phyloP scores from a whole-genome alignment of 2,888 invertebrate species.

The Aleiodes alternator region DNA sequence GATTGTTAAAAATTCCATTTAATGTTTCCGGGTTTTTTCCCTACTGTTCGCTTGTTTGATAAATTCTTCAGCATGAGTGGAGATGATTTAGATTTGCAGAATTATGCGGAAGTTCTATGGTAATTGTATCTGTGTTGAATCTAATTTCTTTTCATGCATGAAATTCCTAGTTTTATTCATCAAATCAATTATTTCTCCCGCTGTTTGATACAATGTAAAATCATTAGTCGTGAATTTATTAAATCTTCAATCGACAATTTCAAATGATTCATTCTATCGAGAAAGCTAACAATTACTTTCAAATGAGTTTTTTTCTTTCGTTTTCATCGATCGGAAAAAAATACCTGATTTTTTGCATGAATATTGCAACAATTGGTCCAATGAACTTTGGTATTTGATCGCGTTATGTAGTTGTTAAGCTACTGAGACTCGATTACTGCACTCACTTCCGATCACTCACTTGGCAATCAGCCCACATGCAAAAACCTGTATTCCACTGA shows the following conservation, averaged over 20 bases:
- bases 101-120: not conserved
- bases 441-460: slow-evolving; percentile 21
- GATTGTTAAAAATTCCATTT: too few relatives aligned
- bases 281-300: slow-evolving; percentile 26
- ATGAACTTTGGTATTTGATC: slow-evolving; percentile 16
- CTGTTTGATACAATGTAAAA: not conserved
- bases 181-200: not conserved
- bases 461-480: slow-evolving; percentile 29
- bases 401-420: slow-evolving; percentile 8
- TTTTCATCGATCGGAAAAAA: not conserved
- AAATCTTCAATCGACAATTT: not conserved
- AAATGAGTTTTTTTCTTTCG: not conserved
- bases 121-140: not conserved
- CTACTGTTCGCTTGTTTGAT: too few relatives aligned
- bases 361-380: slow-evolving; percentile 27
- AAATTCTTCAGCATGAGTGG: too few relatives aligned
- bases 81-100: too few relatives aligned
- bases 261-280: not conserved
- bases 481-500: not conserved
- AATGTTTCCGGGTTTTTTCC: too few relatives aligned
- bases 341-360: not conserved
- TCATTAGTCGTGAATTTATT: not conserved
- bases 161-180: not conserved
- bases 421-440: slow-evolving; percentile 17
- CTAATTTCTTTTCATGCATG: not conserved